Base-by-base conservation (phyloP, 2,888 invertebrate species). In the Nineta flava region DNA sequence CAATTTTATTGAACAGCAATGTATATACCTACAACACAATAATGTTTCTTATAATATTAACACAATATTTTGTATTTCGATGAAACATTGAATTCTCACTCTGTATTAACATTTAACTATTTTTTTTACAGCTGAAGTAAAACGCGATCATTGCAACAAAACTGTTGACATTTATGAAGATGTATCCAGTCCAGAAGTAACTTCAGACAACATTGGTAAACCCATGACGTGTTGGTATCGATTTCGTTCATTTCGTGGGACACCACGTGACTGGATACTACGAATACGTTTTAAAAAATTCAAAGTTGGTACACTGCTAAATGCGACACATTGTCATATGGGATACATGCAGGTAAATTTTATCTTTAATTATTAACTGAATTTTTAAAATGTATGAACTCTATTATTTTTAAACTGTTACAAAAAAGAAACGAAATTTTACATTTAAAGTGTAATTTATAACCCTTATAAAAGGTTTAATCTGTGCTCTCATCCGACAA, bases 101-200 rank as follows among this genome's bases (percentile, higher is more conserved):
- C 38, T 38, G n/a, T 15, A 12, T 5, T 38, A 9, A 38, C 3
- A 15, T 38, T 6, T 35, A n/a, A n/a, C 9, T 44, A 21, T 43
- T 51, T 53, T 50, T 56, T 47, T 61, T 65, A 2, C 65, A 70
- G 72, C 74, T 65, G 81, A 81, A 59, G 74, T 76, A 50, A 82
- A 81, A 64, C 77, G 86, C 59, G 90, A 88, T 69, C 87, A 90
- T 64, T 93, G 92, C 71, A 92, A 92, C 71, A 91, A 91, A 69
- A 92, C 92, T 10, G 91, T 92, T 57, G 91, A 91, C 62, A 87
- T 92, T 55, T 91, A 91, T 68, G 91, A 92, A 63, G 90, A 91
- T 62, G 87, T 93, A 45, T 82, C 87, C 16, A 88, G 87, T 55
- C 92, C 92, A 26, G 84, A 87, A 56, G 83, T 92, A 65, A 87